Conservation (phyloP, 1,140 invertebrate genomes). For the Littorina saxatilis region DNA sequence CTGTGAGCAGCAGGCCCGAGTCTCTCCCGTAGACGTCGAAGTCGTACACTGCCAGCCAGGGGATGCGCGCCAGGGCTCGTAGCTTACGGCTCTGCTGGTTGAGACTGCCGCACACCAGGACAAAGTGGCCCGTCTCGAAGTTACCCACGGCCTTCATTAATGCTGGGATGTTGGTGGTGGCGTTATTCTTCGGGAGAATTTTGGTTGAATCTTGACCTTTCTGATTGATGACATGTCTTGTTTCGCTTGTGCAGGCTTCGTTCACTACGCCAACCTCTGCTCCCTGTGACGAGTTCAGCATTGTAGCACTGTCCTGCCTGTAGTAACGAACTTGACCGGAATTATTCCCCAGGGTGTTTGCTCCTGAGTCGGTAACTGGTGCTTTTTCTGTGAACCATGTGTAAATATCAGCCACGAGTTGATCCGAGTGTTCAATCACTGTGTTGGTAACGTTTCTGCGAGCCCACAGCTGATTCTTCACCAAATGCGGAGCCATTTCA, state of each 20-base stretch:
- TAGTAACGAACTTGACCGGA: no score
- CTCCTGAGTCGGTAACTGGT: no score
- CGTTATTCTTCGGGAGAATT: neutral
- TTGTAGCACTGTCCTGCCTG: no score
- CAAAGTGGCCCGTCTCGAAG: conserved; percentile 44
- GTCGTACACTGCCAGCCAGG: conserved; percentile 58
- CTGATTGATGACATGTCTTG: no score
- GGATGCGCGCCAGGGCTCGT: conserved; percentile 43
- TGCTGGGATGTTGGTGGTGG: neutral
- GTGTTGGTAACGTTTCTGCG: conserved; percentile 15
- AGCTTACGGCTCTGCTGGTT: conserved; percentile 12
- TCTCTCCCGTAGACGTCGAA: conserved; percentile 52
- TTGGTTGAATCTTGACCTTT: no score
- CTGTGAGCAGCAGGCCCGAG: conserved; percentile 41
- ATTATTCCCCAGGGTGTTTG: no score
- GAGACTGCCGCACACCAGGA: conserved; percentile 30
- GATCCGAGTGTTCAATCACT: conserved; percentile 3
- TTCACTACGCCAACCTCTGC: no score
- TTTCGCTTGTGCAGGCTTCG: no score
- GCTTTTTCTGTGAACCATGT: conserved; percentile 25
- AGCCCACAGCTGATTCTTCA: conserved; percentile 33
- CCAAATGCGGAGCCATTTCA: neutral
- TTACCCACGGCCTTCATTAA: conserved; percentile 11
- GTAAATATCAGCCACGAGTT: conserved; percentile 17
- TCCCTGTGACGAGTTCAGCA: no score